These are phyloP conservation scores for Pollenia amentaria DNA, from an alignment of 2,888 invertebrate species.

Conservation along the genomic window DNA sequence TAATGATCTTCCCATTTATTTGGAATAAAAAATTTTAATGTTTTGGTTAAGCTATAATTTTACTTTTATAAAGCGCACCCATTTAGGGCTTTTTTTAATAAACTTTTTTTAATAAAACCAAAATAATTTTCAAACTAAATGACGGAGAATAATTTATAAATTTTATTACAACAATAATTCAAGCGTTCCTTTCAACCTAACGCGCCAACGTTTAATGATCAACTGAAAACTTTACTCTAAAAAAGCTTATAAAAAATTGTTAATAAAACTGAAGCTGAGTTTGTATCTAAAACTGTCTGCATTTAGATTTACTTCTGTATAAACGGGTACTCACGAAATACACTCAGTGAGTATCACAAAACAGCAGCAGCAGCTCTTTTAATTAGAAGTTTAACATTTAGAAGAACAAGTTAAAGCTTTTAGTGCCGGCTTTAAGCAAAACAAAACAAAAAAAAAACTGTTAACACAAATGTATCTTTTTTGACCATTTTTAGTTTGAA, in stretches of 20 bases:
- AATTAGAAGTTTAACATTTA: constrained; percentile 38
- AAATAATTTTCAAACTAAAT: constrained; percentile 12
- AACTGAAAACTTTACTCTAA: constrained; percentile 55
- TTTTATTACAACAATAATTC: not conserved
- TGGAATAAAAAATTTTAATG: not conserved
- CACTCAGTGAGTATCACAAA: constrained; percentile 18
- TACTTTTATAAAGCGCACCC: constrained; percentile 46
- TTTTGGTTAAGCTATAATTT: constrained; percentile 6
- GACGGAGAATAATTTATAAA: not conserved
- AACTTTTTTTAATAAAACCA: not conserved
- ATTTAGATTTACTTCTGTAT: not conserved
- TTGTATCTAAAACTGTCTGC: constrained; percentile 42
- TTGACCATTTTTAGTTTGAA: constrained; percentile 69
- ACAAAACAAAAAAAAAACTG: not conserved
- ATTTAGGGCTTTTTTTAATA: constrained; percentile 60
- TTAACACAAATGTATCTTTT: constrained; percentile 30
- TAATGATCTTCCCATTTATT: constrained; percentile 60
- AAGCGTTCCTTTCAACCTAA: constrained; percentile 40
- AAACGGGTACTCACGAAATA: not conserved
- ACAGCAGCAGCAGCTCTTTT: not conserved
- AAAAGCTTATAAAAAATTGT: constrained; percentile 40
- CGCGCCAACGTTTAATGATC: constrained; percentile 51
- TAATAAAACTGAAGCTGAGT: constrained; percentile 37
- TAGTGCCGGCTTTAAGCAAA: constrained; percentile 18
- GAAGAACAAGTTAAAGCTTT: constrained; percentile 30